Percentiles rank a stretch among this genome's conserved stretches.
Evolutionary conservation across 2,113 vertebrate species (phyloP).

Genomic region (Fulica atra): DNA sequence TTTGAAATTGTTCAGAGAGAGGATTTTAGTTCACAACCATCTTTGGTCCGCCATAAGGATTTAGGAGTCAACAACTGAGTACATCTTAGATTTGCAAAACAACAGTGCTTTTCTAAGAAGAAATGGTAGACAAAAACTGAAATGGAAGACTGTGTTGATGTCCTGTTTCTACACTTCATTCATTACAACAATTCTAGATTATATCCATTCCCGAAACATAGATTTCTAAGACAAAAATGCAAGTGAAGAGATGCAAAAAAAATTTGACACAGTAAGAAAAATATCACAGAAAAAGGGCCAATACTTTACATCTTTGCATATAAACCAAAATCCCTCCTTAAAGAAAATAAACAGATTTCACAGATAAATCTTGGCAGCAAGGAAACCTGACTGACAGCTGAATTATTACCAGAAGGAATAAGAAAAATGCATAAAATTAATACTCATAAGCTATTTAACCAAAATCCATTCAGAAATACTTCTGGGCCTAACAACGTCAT

Average conservation of each 20-base stretch:
- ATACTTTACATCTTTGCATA: not conserved
- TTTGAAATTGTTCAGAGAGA: not conserved
- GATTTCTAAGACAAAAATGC: not conserved
- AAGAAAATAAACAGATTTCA: not conserved
- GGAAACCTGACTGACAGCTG: not conserved
- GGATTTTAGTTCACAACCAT: not conserved
- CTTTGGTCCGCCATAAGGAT: not conserved
- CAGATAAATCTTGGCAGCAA: not conserved
- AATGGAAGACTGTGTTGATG: not conserved
- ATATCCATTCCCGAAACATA: not conserved
- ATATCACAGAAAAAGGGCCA: not conserved
- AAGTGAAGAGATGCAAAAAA: not conserved
- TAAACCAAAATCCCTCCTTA: not conserved
- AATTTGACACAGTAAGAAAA: not conserved
- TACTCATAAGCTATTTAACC: not conserved
- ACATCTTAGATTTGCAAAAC: not conserved
- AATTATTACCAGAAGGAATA: not conserved
- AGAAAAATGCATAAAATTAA: not conserved
- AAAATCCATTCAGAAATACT: constrained; percentile 2
- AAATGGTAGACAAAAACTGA: not conserved
- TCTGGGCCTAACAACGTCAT: not conserved
- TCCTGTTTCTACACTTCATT: not conserved
- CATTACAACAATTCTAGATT: not conserved
- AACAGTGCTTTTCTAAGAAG: not conserved
- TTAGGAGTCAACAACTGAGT: not conserved